Conservation (phyloP, 2,797 vertebrate species). For the Sebastes matsubarae region DNA sequence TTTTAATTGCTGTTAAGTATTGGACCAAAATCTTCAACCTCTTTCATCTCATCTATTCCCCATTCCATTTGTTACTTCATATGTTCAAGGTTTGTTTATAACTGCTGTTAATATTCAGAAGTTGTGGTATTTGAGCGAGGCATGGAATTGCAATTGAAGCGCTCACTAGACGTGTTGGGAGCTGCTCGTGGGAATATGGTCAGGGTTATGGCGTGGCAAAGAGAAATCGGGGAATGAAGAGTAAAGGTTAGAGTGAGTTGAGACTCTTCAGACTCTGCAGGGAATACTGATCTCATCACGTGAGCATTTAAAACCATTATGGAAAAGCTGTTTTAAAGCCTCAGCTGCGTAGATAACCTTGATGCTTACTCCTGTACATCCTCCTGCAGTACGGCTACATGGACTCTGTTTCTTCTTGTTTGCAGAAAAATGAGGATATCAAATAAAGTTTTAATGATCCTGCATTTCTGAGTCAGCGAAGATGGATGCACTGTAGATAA, state of each 20-base stretch:
- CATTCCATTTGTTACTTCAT: neutral
- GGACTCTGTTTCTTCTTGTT: neutral
- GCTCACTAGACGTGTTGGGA: neutral
- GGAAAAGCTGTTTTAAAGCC: conserved; percentile 2
- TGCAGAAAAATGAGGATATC: conserved; percentile 11
- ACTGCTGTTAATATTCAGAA: conserved; percentile 21
- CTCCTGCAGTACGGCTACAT: neutral
- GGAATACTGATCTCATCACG: conserved; percentile 50
- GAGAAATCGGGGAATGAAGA: conserved; percentile 29
- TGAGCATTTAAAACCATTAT: conserved; percentile 44
- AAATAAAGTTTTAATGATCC: conserved; percentile 52
- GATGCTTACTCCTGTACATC: neutral
- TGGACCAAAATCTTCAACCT: neutral
- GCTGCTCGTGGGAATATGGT: conserved; percentile 10
- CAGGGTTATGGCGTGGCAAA: conserved; percentile 24
- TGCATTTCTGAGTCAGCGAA: conserved; percentile 33
- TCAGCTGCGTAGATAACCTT: neutral
- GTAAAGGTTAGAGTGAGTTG: conserved; percentile 41
- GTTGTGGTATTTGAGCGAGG: conserved; percentile 6
- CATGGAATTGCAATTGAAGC: conserved; percentile 15
- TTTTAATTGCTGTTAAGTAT: conserved; percentile 19
- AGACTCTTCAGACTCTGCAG: conserved; percentile 27
- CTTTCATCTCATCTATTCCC: neutral
- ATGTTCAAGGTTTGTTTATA: conserved; percentile 31
- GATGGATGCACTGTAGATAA: conserved; percentile 56